Evolutionary conservation across 1,140 invertebrate genomes (phyloP).

Genomic region (Nymphalis io): DNA sequence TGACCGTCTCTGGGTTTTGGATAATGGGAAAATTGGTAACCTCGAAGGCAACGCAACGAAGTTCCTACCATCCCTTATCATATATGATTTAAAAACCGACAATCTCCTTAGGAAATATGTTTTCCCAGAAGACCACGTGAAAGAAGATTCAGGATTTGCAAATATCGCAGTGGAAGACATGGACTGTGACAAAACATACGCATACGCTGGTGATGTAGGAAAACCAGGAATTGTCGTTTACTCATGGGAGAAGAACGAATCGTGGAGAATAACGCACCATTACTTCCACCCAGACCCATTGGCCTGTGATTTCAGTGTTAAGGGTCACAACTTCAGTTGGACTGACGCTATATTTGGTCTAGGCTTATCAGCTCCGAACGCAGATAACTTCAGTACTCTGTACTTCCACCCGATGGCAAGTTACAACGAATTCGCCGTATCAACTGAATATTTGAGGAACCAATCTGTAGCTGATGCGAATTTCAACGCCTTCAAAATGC

Average conservation of each 20-base stretch:
- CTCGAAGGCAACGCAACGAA: constrained; percentile 77
- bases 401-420: constrained; percentile 90
- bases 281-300: constrained; percentile 87
- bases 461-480: constrained; percentile 75
- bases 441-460: constrained; percentile 84
- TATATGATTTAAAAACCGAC: constrained; percentile 89
- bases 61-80: constrained; percentile 83
- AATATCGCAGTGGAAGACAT: constrained; percentile 88
- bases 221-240: constrained; percentile 86
- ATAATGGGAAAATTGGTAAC: constrained; percentile 85
- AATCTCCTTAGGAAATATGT: constrained; percentile 83
- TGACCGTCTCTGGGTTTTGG: constrained; percentile 88
- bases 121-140: constrained; percentile 84
- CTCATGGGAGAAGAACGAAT: constrained; percentile 84
- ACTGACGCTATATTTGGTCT: constrained; percentile 88
- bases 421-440: constrained; percentile 86
- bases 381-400: constrained; percentile 85
- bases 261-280: constrained; percentile 86
- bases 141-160: constrained; percentile 86
- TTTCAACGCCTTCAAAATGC: constrained; percentile 84
- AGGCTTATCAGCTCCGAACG: constrained; percentile 82
- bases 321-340: constrained; percentile 87
- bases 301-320: constrained; percentile 86
- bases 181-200: constrained; percentile 85
- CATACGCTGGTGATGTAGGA: constrained; percentile 85